A percentile compares a stretch with the other conserved stretches of the same genome.
phyloP scores from a whole-genome alignment of 2,797 vertebrate genomes.

The Pipistrellus nathusii region DNA sequence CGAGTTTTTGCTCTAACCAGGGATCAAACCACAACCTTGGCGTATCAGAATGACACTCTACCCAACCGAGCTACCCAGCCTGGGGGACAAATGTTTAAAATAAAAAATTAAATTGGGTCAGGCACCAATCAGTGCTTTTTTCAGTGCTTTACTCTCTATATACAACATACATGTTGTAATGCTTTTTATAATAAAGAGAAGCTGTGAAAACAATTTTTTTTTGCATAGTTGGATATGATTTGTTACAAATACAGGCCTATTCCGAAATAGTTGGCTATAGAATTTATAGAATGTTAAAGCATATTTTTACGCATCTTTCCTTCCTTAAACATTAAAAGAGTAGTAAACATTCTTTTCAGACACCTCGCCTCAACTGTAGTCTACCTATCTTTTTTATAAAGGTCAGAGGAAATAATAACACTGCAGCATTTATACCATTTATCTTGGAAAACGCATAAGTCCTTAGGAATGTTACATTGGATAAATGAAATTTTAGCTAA shows the following conservation, averaged over 20 bases:
- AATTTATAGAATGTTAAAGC: conserved; percentile 15
- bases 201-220: background rate
- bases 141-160: background rate
- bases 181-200: conserved; percentile 4
- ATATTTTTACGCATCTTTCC: conserved; percentile 34
- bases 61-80: background rate
- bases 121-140: background rate
- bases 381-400: background rate
- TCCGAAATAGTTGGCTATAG: background rate
- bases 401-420: background rate
- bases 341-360: conserved; percentile 41
- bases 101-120: conserved; percentile 53
- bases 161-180: background rate
- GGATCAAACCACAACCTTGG: background rate
- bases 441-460: background rate
- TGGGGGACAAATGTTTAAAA: conserved; percentile 43
- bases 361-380: background rate
- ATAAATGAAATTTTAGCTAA: conserved; percentile 24
- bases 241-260: background rate
- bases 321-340: conserved; percentile 49
- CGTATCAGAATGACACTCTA: background rate
- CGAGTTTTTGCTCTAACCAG: background rate
- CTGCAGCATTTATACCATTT: background rate
- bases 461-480: background rate
- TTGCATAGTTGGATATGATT: background rate